Evolutionary conservation across 2,797 vertebrate species (phyloP).

Genomic region (Orestias chungarensis): DNA sequence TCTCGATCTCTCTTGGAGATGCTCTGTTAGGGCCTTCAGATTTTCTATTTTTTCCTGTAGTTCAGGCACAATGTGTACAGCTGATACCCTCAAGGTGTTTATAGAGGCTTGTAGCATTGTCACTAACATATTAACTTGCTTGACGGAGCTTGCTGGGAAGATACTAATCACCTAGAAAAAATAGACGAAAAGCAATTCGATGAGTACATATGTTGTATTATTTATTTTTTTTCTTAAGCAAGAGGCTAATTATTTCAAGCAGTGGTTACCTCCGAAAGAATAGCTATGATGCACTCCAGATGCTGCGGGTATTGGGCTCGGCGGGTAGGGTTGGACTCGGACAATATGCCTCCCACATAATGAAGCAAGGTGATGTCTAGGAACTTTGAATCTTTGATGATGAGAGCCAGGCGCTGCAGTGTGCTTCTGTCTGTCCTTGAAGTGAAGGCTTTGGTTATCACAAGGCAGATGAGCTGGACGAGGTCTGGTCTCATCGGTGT

Average conservation of each 20-base stretch:
- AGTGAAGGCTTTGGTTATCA: conserved; percentile 85
- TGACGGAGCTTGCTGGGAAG: conserved; percentile 88
- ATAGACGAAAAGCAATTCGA: conserved; percentile 9
- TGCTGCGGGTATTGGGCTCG: conserved; percentile 82
- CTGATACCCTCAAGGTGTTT: conserved; percentile 81
- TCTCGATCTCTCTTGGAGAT: conserved; percentile 85
- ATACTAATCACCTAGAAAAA: conserved; percentile 76
- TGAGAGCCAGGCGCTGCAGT: conserved; percentile 81
- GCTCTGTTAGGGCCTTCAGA: conserved; percentile 77
- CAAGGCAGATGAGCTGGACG: conserved; percentile 84
- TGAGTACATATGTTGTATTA: background rate
- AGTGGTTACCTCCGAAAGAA: conserved; percentile 78
- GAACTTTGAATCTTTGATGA: conserved; percentile 88
- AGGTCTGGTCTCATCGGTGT: conserved; percentile 77
- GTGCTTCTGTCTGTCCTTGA: conserved; percentile 80
- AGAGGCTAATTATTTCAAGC: background rate
- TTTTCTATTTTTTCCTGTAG: conserved; percentile 78
- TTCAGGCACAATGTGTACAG: conserved; percentile 78
- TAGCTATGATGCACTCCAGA: conserved; percentile 83
- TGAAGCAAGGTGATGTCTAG: conserved; percentile 82
- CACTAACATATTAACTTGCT: conserved; percentile 80
- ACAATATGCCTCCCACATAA: conserved; percentile 83
- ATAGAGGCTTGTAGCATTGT: conserved; percentile 80
- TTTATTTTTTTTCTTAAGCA: background rate
- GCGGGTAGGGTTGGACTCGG: conserved; percentile 68